These are phyloP conservation scores for Pomatostomus ruficeps DNA, from an alignment of 2,113 vertebrate species.

Conservation along the genomic window DNA sequence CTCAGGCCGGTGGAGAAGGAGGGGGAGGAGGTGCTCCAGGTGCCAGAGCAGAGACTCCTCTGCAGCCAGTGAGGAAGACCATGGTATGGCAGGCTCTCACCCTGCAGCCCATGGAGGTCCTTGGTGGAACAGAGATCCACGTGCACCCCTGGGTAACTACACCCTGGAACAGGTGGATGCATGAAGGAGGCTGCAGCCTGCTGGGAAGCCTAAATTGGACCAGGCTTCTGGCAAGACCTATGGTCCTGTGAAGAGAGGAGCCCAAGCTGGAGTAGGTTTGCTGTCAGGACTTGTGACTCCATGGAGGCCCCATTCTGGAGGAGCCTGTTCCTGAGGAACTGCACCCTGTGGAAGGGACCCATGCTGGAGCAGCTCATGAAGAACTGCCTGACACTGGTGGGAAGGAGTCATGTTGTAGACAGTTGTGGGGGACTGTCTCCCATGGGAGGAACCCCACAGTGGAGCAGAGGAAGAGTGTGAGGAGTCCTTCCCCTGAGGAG, in stretches of 20 bases:
- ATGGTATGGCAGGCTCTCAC: neutral
- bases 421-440: neutral
- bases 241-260: neutral
- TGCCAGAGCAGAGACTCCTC: rapidly evolving
- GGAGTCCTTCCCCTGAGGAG: neutral
- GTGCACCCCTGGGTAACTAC: neutral
- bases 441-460: rapidly evolving
- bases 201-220: neutral
- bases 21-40: neutral
- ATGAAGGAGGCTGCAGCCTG: neutral
- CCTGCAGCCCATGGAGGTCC: neutral
- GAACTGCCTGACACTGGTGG: neutral
- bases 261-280: neutral
- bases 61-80: neutral
- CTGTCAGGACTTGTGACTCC: neutral
- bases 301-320: neutral
- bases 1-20: neutral
- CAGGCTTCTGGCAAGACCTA: neutral
- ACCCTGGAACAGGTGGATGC: neutral
- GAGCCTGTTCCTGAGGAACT: neutral
- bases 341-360: neutral
- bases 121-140: neutral
- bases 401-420: neutral
- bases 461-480: neutral
- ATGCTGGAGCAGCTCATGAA: neutral